Evolutionary conservation across 1,140 invertebrate genomes (phyloP).

Genomic region (Leptinotarsa undecemlineata): DNA sequence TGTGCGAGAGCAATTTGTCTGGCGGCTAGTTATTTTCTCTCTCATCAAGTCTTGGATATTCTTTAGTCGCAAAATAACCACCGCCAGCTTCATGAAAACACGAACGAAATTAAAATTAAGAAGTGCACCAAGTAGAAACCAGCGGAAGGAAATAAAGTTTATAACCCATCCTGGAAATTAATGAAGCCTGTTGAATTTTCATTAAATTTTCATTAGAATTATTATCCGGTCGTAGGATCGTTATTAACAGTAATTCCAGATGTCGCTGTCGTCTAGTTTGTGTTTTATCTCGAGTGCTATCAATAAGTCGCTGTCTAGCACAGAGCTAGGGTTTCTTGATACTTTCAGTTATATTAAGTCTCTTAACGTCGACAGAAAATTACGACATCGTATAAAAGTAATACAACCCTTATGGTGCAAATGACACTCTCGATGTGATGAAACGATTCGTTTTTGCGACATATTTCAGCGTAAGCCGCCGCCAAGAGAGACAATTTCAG

Average conservation of each 20-base stretch:
- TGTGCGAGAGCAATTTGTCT: background rate
- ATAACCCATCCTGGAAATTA: conserved; percentile 24
- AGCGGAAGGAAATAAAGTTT: conserved; percentile 22
- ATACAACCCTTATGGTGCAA: conserved; percentile 25
- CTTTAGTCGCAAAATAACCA: no score
- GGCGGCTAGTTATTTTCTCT: background rate
- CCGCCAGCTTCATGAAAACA: conserved; percentile 1
- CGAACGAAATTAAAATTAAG: background rate
- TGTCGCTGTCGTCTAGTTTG: conserved; percentile 30
- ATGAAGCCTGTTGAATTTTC: conserved; percentile 33
- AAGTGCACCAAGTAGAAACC: conserved; percentile 8
- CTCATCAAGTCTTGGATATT: background rate
- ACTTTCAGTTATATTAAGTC: conserved; percentile 27
- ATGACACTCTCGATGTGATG: conserved; percentile 17
- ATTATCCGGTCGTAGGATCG: conserved; percentile 31
- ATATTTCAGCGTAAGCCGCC: conserved; percentile 16
- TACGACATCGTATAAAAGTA: conserved; percentile 17
- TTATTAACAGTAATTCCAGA: conserved; percentile 39
- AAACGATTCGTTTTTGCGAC: conserved; percentile 15
- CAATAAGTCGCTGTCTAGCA: conserved; percentile 18
- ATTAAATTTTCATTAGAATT: conserved; percentile 41
- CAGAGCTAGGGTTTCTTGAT: conserved; percentile 11
- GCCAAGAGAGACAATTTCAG: background rate
- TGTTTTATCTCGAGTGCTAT: conserved; percentile 19
- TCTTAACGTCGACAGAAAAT: conserved; percentile 19